Conservation (phyloP, 1,140 invertebrate species). For the Thrips palmi region DNA sequence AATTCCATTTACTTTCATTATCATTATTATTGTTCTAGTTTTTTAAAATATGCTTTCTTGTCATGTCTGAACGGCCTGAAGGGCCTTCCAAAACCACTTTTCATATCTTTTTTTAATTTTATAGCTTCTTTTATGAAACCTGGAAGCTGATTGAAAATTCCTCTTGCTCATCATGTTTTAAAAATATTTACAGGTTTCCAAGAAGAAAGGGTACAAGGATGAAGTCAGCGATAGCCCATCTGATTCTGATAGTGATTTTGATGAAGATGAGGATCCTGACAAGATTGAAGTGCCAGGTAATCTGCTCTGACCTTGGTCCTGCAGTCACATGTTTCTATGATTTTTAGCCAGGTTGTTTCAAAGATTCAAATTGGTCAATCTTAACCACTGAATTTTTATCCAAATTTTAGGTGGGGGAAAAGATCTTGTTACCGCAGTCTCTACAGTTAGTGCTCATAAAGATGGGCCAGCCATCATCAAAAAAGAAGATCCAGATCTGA, state of each 20-base stretch:
- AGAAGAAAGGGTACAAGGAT: conserved; percentile 19
- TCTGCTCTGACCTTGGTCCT: conserved; percentile 13
- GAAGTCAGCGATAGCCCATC: conserved; percentile 44
- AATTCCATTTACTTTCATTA: no score
- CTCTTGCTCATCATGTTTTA: no score
- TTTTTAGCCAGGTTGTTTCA: no score
- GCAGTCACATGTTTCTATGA: no score
- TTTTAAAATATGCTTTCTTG: no score
- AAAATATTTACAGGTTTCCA: neutral
- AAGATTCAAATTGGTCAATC: neutral
- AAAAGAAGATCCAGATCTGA: neutral
- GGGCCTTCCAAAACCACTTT: no score
- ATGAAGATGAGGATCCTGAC: conserved; percentile 76
- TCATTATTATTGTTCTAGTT: no score
- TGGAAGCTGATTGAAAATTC: neutral
- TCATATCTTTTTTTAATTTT: conserved; percentile 1
- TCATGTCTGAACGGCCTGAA: no score
- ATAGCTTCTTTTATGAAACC: no score
- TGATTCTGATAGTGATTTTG: conserved; percentile 49
- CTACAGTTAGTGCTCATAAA: conserved; percentile 30
- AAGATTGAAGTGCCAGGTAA: conserved; percentile 75
- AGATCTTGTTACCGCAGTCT: conserved; percentile 52
- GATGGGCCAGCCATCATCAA: neutral
- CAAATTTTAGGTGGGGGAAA: conserved; percentile 49
- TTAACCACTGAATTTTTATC: conserved; percentile 9